Evolutionary conservation across 2,113 vertebrate genomes (phyloP).

Genomic region (human): GRCh38 chr14:48005001-48005500

Average conservation of each 20-base stretch:
- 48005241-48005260: background rate
- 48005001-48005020: background rate
- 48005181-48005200: background rate
- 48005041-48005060: background rate
- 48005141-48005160: background rate
- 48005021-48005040: background rate
- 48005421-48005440: background rate
- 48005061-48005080: background rate
- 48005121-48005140: background rate
- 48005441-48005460: background rate
- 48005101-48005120: background rate
- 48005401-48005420: background rate
- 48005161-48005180: background rate
- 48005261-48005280: background rate
- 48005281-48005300: background rate
- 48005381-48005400: background rate
- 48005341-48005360: background rate
- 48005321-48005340: background rate
- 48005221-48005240: background rate
- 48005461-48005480: background rate
- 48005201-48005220: background rate
- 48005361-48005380: background rate
- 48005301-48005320: background rate
- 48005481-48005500: background rate
- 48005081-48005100: constrained; percentile 6